These are phyloP conservation scores for Platyura marginata DNA, from an alignment of 1,140 invertebrate genomes.

Conservation along the genomic window DNA sequence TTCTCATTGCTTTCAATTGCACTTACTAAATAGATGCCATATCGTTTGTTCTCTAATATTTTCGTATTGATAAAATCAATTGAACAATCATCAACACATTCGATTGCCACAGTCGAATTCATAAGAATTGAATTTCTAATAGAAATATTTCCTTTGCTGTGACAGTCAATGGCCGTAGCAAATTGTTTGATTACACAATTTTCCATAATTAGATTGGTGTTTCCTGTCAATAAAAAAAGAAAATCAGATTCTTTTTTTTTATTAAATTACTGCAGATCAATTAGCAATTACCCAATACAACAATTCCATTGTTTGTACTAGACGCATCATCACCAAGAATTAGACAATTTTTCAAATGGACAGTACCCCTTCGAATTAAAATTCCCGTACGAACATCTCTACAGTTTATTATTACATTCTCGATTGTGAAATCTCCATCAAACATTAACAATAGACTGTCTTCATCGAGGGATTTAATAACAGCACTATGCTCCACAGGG, in stretches of 20 bases:
- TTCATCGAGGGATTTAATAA: conserved; percentile 21
- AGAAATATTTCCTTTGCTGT: too few relatives aligned
- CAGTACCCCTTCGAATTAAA: conserved; percentile 20
- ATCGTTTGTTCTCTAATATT: too few relatives aligned
- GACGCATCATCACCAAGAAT: conserved; percentile 20
- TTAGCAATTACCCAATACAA: conserved; percentile 13
- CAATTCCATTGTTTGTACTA: conserved; percentile 25
- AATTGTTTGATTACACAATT: neutral
- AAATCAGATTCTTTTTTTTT: too few relatives aligned
- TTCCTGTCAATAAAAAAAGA: neutral
- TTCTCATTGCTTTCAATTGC: too few relatives aligned
- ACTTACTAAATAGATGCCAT: too few relatives aligned
- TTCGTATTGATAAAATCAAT: too few relatives aligned
- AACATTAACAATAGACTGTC: conserved; percentile 24
- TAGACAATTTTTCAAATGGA: conserved; percentile 20
- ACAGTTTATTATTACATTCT: conserved; percentile 26
- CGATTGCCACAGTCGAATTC: too few relatives aligned
- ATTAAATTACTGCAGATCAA: neutral
- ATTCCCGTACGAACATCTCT: conserved; percentile 22
- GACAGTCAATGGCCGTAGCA: neutral
- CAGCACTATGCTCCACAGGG: too few relatives aligned
- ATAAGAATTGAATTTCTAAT: too few relatives aligned
- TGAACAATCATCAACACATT: too few relatives aligned
- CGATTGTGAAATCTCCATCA: conserved; percentile 18
- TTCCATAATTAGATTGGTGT: neutral